Conservation (phyloP, 2,113 vertebrate species). For the Tringa solitaria region DNA sequence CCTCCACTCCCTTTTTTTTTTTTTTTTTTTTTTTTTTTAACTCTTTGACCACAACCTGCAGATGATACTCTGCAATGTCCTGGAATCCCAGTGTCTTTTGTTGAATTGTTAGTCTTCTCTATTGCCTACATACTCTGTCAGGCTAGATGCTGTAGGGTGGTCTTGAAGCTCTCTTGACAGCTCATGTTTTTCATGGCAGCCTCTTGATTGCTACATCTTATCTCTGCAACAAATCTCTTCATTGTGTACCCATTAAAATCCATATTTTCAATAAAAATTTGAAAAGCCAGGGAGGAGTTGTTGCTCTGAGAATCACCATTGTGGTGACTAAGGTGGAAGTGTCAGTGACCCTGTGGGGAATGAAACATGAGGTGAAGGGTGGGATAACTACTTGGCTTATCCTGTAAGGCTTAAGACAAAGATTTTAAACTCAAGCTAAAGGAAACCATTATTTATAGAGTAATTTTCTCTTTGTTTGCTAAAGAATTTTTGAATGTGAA, state of each 20-base stretch:
- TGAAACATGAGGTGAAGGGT: background rate
- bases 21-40: slow-evolving; percentile 14
- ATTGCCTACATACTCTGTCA: background rate
- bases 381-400: background rate
- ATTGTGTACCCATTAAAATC: background rate
- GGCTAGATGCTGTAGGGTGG: background rate
- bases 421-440: background rate
- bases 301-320: background rate
- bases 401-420: background rate
- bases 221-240: background rate
- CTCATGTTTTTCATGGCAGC: background rate
- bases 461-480: slow-evolving; percentile 5
- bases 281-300: background rate
- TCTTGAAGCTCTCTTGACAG: background rate
- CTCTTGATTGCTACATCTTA: background rate
- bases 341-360: background rate
- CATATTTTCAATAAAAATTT: background rate
- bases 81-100: background rate
- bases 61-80: background rate
- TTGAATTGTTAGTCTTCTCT: background rate
- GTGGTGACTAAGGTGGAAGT: background rate
- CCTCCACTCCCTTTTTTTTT: background rate
- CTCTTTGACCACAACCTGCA: background rate
- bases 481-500: background rate
- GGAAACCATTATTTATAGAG: background rate